Base-by-base conservation (phyloP, 2,113 vertebrate genomes). In the Platycercus adscitus region DNA sequence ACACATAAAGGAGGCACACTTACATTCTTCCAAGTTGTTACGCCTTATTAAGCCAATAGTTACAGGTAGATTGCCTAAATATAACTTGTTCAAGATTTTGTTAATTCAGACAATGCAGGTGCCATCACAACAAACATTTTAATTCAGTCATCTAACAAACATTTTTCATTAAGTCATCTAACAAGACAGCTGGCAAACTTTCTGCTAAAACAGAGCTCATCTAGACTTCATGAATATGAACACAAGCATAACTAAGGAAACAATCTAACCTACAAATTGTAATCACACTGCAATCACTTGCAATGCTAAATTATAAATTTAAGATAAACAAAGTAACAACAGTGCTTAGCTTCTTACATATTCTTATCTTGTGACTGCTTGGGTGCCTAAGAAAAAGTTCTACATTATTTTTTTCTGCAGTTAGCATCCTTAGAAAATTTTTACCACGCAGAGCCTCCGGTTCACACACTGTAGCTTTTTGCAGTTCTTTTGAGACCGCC, bases 281-380 rank as follows among this genome's bases (percentile, higher is more conserved):
- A 85, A 89, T 70, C 64, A 81, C 17, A 28, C 1, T 44, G 69
- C 66, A 89, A 81, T 84, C 37, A 68, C 72, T 71, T 60, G 46
- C 25, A 63, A 31, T 33, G 35, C 47, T 56, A 5, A n/a, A 61
- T 3, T 43, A 76, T 71, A 56, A 64, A 95, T 84, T 84, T 35
- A 63, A 53, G 43, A 81, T 63, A 66, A 93, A 93, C 44, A 90
- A 81, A 94, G 56, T 16, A 91, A 64, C 41, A 94, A 50, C 89
- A 73, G 18, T 29, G 50, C 11, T 55, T 18, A 55, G 12, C 52
- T 93, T 53, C 65, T 81, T 44, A 21, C 10, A 35, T 37, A 43
- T 33, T 44, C 52, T 76, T 21, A 24, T 19, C 33, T 46, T 50
- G 19, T 1, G 26, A 75, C 2, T 94, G 49, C 64, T 52, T 33